A percentile compares a stretch with the other conserved stretches of the same genome.
Evolutionary conservation across 2,888 invertebrate genomes (phyloP).

Genomic region (Cheiracanthium punctorium): DNA sequence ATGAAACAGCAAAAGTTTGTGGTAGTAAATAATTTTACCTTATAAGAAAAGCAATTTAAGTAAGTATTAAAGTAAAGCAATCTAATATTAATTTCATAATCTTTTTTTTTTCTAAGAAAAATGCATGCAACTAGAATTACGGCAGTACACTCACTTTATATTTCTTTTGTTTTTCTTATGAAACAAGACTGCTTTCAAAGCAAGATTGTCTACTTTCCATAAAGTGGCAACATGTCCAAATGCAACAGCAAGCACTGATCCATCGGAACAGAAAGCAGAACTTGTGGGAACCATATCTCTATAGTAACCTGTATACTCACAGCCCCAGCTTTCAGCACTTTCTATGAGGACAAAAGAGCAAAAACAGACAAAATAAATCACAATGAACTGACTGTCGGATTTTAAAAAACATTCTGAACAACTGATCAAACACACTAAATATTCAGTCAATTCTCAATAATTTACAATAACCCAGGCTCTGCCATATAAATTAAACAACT

Average conservation of each 20-base stretch:
- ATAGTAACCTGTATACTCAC: slow-evolving; percentile 81
- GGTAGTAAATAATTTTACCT: too few relatives aligned
- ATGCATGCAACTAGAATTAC: too few relatives aligned
- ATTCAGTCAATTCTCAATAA: too few relatives aligned
- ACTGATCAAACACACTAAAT: too few relatives aligned
- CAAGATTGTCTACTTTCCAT: slow-evolving; percentile 78
- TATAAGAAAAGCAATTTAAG: too few relatives aligned
- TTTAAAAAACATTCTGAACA: not conserved
- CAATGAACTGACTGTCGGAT: too few relatives aligned
- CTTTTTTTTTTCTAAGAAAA: too few relatives aligned
- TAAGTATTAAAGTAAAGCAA: too few relatives aligned
- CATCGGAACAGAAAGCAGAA: slow-evolving; percentile 84
- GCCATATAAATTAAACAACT: too few relatives aligned
- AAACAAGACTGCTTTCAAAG: slow-evolving; percentile 20
- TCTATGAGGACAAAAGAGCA: slow-evolving; percentile 75
- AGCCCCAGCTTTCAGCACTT: slow-evolving; percentile 81
- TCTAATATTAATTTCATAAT: too few relatives aligned
- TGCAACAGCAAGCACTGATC: slow-evolving; percentile 84
- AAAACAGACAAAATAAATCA: not conserved
- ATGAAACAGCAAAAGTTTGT: too few relatives aligned
- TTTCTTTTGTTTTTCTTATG: not conserved
- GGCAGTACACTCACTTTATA: slow-evolving; percentile 32
- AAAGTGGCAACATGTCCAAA: slow-evolving; percentile 83
- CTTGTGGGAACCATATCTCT: slow-evolving; percentile 80
- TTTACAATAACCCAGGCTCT: too few relatives aligned